Conservation (phyloP, 2,888 invertebrate genomes). For the Caprella mutica region DNA sequence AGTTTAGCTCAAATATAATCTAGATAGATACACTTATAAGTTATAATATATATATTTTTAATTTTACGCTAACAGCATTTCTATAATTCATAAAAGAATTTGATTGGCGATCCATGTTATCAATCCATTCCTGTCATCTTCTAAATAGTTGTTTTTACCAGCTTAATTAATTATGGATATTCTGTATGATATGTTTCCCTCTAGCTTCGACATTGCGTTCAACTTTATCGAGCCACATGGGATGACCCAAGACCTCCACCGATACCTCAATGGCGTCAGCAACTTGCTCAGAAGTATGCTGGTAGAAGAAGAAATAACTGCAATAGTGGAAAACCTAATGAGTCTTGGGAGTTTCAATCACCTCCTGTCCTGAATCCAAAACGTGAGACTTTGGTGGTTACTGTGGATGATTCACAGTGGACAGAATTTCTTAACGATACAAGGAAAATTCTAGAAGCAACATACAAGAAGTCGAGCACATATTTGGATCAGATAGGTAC, state of each 20-base stretch:
- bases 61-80: too few relatives aligned
- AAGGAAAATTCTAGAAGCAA: background rate
- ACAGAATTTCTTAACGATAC: constrained; percentile 8
- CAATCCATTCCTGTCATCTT: too few relatives aligned
- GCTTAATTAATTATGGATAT: too few relatives aligned
- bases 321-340: constrained; percentile 7
- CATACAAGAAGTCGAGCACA: constrained; percentile 5
- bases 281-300: constrained; percentile 11
- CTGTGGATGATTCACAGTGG: constrained; percentile 27
- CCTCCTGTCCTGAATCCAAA: constrained; percentile 15
- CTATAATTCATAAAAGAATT: too few relatives aligned
- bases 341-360: constrained; percentile 9
- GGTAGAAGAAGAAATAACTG: constrained; percentile 1
- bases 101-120: too few relatives aligned
- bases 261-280: constrained; percentile 16
- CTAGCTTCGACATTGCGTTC: constrained; percentile 28
- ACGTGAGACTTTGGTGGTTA: constrained; percentile 23
- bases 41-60: too few relatives aligned
- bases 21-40: too few relatives aligned
- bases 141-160: too few relatives aligned
- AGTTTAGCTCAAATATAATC: background rate
- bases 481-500: constrained; percentile 23
- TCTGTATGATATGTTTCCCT: background rate
- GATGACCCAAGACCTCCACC: constrained; percentile 22
- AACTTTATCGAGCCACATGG: constrained; percentile 32